Evolutionary conservation across 1,140 invertebrate genomes (phyloP), one percentile per base, ranked within the genome.

Genomic region (Tyrophagus putrescentiae): DNA sequence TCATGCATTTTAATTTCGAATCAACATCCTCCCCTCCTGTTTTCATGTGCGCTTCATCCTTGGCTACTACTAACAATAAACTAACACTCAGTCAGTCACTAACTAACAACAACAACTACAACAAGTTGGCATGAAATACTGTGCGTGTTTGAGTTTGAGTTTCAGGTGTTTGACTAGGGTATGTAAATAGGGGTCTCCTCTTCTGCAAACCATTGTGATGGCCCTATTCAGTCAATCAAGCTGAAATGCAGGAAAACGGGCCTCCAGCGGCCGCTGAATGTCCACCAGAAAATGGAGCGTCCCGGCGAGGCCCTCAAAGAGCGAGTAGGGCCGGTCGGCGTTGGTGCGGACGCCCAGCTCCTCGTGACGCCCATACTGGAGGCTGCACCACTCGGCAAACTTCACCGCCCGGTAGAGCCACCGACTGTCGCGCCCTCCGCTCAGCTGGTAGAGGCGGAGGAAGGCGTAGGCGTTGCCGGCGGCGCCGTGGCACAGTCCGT

Each of bases 401-500:
- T 82, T 72, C 27, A 64, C 62, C 5, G 87, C 86, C 67, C 82
- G 74, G 67, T 91, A 82, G 1, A 92, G 69, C 71, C 90, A 77
- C 62, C 70, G 70, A 11, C 68, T 75, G 16, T 88, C 84, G 67
- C 80, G 76, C n/a, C n/a, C n/a, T n/a, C n/a, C n/a, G 1, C 87
- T 92, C 16, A 80, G 68, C 71, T 87, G 82, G 69, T 82, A 93
- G 0, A 95, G 70, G 63, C 80, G 73, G 13, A 95, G 73, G 68
- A 95, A 89, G 11, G 83, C 77, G 70, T 93, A 95, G 18, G 81
- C 90, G 75, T 95, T 96, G 63, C 91, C 92, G 68, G 87, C 76
- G 18, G 86, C 81, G 1, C 92, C 92, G 71, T 97, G 91, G 71
- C 92, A 95, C 4, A 96, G 73, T 53, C 89, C 84, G 70, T 87